These are phyloP conservation scores for Linurgus olivaceus DNA, from an alignment of 2,797 vertebrate genomes.

Conservation along the genomic window DNA sequence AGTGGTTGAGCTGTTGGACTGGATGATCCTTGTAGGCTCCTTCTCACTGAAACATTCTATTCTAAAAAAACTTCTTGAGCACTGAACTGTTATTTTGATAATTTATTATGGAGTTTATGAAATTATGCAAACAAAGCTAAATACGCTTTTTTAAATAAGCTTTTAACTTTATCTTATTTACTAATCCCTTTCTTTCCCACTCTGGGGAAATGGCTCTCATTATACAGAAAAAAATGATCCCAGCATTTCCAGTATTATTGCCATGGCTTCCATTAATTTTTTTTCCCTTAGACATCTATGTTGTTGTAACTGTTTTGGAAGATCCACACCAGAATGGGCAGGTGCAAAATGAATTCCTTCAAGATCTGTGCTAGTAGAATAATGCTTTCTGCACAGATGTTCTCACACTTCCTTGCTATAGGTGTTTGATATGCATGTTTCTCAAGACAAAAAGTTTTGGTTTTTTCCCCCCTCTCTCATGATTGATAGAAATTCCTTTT, in stretches of 20 bases:
- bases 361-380: background rate
- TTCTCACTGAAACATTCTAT: background rate
- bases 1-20: background rate
- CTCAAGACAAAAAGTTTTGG: background rate
- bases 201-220: background rate
- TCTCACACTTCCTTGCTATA: background rate
- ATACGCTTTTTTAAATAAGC: background rate
- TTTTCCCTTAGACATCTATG: background rate
- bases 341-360: background rate
- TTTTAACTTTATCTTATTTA: background rate
- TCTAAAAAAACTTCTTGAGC: background rate
- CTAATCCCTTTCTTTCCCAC: background rate
- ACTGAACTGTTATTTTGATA: background rate
- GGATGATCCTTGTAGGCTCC: no score
- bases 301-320: background rate
- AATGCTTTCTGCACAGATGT: background rate
- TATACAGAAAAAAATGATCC: background rate
- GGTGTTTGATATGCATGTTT: background rate
- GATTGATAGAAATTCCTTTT: background rate
- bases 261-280: background rate
- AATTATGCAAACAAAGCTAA: background rate
- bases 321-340: background rate
- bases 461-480: background rate
- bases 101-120: background rate
- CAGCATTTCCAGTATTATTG: background rate